These are phyloP conservation scores for Serilophus lunatus DNA, from an alignment of 2,113 vertebrate genomes.

Conservation along the genomic window DNA sequence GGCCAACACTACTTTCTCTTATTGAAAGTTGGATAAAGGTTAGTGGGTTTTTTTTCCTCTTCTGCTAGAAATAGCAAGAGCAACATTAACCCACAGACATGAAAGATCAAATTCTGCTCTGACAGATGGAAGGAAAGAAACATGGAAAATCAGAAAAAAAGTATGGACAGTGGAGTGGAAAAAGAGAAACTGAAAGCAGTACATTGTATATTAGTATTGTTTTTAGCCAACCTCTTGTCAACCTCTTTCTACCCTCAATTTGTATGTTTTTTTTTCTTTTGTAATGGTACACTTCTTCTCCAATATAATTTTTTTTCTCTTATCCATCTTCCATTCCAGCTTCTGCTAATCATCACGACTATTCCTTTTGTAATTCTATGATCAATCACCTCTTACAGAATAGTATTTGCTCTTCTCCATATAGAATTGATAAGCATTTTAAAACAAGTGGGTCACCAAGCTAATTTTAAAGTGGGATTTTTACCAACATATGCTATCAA, in stretches of 20 bases:
- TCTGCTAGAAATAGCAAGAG: neutral
- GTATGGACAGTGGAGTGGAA: neutral
- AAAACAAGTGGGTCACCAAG: neutral
- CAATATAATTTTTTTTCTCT: neutral
- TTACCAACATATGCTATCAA: neutral
- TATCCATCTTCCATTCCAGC: neutral
- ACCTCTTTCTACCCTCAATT: neutral
- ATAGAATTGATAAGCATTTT: neutral
- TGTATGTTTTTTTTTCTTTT: neutral
- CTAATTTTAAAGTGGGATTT: neutral
- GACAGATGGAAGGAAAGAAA: neutral
- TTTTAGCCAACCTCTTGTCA: neutral
- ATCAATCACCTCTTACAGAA: neutral
- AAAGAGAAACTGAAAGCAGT: neutral
- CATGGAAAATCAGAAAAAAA: neutral
- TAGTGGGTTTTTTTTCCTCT: neutral
- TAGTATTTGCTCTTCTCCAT: neutral
- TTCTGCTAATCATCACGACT: neutral
- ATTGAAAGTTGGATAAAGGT: neutral
- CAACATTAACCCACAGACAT: neutral
- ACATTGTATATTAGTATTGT: neutral
- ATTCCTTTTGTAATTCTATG: neutral
- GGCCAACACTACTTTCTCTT: neutral
- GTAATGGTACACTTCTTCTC: neutral
- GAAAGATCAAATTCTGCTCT: neutral